Evolutionary conservation across 2,888 invertebrate genomes (phyloP).

Genomic region (Eremobia ochroleuca): DNA sequence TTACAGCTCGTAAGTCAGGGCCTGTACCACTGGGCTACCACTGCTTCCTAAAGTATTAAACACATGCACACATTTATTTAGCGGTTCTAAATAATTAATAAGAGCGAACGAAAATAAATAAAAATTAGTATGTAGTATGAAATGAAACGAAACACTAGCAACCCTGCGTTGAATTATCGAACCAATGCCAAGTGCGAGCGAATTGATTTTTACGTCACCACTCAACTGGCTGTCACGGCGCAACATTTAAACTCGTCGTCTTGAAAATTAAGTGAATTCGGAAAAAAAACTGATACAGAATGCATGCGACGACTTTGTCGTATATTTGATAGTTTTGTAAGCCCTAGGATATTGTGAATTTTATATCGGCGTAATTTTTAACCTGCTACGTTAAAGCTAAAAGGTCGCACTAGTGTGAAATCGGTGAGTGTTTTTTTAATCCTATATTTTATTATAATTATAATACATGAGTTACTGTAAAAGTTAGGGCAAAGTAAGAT

Average conservation of each 20-base stretch:
- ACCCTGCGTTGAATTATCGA: conserved; percentile 55
- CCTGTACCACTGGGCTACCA: neutral
- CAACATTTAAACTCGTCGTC: conserved; percentile 86
- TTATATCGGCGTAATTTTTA: neutral
- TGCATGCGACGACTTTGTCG: conserved; percentile 53
- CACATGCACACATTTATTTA: neutral
- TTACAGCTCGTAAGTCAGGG: neutral
- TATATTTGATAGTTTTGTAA: conserved; percentile 15
- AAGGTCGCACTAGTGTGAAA: conserved; percentile 31
- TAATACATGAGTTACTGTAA: neutral
- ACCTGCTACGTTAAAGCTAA: conserved; percentile 7
- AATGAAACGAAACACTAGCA: conserved; percentile 17
- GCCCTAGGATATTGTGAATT: conserved; percentile 13
- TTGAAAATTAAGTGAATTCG: conserved; percentile 72
- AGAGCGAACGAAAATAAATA: neutral
- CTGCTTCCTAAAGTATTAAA: neutral
- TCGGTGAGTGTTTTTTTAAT: conserved; percentile 38
- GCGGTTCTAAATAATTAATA: neutral
- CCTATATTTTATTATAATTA: neutral
- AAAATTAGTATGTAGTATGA: neutral
- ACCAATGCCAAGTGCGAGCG: conserved; percentile 64
- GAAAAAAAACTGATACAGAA: conserved; percentile 66
- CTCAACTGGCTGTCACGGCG: conserved; percentile 82
- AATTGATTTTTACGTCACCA: conserved; percentile 85
- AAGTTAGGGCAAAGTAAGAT: neutral